Evolutionary conservation across 1,140 invertebrate species (phyloP).

Genomic region (Bombyx mori): ASM3026992v2 NC_085132.1:4411501-4412000

Average conservation of each 20-base stretch:
- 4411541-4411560: not conserved
- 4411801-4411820: conserved; percentile 97
- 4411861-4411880: conserved; percentile 73
- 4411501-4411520: no score
- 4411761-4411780: conserved; percentile 88
- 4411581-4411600: not conserved
- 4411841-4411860: conserved; percentile 93
- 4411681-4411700: conserved; percentile 88
- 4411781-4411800: conserved; percentile 95
- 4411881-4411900: conserved; percentile 49
- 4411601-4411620: conserved; percentile 6
- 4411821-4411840: conserved; percentile 95
- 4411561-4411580: not conserved
- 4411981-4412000: not conserved
- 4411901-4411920: conserved; percentile 16
- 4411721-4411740: conserved; percentile 95
- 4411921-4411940: not conserved
- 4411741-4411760: conserved; percentile 93
- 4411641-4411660: conserved; percentile 76
- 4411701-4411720: conserved; percentile 93
- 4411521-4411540: not conserved
- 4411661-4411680: conserved; percentile 80
- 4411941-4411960: not conserved
- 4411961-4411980: not conserved
- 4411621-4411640: not conserved